Conservation (phyloP, 2,113 vertebrate species). For the Toxotes jaculatrix region DNA sequence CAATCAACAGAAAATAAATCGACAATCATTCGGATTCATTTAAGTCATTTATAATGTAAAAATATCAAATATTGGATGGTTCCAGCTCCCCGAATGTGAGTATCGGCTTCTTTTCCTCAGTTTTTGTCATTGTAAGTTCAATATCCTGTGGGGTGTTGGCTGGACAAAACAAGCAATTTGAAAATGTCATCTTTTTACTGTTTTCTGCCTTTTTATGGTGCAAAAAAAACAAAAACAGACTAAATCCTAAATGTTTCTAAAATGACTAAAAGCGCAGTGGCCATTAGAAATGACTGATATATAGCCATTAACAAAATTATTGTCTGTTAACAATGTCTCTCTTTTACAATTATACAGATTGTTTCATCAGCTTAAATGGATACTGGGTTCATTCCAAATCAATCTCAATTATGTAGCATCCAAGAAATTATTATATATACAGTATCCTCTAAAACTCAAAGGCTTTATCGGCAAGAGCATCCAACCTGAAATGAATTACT, state of each 20-base stretch:
- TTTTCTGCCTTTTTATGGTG: not conserved
- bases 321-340: conserved; percentile 16
- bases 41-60: not conserved
- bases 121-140: not conserved
- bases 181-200: not conserved
- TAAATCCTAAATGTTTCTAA: not conserved
- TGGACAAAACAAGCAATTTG: not conserved
- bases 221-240: not conserved
- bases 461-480: conserved; percentile 48
- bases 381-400: conserved; percentile 37
- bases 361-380: conserved; percentile 49
- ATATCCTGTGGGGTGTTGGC: not conserved
- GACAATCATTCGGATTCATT: not conserved
- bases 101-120: not conserved
- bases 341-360: conserved; percentile 31
- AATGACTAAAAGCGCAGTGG: not conserved
- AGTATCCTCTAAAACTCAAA: conserved; percentile 32
- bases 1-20: not conserved
- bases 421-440: conserved; percentile 22
- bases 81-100: not conserved
- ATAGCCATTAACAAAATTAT: conserved; percentile 4
- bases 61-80: not conserved
- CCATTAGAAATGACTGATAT: conserved; percentile 10
- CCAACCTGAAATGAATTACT: conserved; percentile 64
- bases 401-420: conserved; percentile 30